Evolutionary conservation across 2,113 vertebrate genomes (phyloP).

Genomic region (Tor tambroides): DNA sequence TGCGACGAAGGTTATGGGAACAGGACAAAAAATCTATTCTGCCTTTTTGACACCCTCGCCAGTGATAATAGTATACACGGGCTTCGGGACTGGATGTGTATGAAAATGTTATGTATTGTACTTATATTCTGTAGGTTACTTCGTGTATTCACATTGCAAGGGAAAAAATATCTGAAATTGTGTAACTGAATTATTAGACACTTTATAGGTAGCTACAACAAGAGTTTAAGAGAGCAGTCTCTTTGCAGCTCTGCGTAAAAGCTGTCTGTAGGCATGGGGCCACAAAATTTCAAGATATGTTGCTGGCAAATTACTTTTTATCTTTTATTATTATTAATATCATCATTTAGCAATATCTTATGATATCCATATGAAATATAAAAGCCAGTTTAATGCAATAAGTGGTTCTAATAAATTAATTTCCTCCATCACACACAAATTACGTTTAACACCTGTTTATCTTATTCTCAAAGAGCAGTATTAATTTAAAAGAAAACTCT

Average conservation of each 20-base stretch:
- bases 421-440: not conserved
- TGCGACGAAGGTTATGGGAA: constrained; percentile 66
- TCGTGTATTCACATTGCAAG: not conserved
- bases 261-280: not conserved
- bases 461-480: constrained; percentile 75
- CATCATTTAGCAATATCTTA: not conserved
- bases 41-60: constrained; percentile 63
- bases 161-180: not conserved
- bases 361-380: not conserved
- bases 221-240: not conserved
- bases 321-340: not conserved
- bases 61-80: constrained; percentile 47
- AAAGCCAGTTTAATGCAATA: not conserved
- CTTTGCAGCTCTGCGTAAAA: not conserved
- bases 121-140: not conserved
- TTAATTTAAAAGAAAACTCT: constrained; percentile 59
- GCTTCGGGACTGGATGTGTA: constrained; percentile 34
- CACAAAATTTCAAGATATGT: not conserved
- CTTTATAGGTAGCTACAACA: constrained; percentile 42
- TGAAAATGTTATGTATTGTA: constrained; percentile 33
- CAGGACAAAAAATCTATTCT: constrained; percentile 66
- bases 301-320: not conserved
- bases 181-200: not conserved
- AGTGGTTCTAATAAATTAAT: not conserved
- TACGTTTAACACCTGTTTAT: constrained; percentile 68